Conservation (phyloP, 2,888 invertebrate genomes). For the Nemoura dubitans region DNA sequence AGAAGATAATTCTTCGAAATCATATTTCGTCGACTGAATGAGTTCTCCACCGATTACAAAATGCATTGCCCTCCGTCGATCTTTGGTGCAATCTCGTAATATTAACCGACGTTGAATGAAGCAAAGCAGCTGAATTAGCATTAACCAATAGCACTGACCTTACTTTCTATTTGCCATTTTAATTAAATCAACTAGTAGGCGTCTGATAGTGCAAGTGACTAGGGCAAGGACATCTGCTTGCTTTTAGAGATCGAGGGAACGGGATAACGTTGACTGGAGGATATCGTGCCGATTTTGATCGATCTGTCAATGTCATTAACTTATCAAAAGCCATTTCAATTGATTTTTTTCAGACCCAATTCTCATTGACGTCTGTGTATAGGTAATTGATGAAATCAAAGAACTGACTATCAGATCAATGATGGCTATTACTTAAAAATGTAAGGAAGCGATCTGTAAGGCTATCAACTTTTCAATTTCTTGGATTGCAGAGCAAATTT, state of each 20-base stretch:
- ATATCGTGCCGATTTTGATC: slow-evolving; percentile 17
- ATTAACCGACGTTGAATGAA: background rate
- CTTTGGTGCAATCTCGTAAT: background rate
- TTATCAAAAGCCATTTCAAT: background rate
- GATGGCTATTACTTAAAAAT: background rate
- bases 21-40: background rate
- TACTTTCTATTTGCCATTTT: slow-evolving; percentile 29
- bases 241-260: background rate
- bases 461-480: background rate
- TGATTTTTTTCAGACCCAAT: background rate
- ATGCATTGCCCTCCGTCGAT: background rate
- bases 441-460: background rate
- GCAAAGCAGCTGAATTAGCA: background rate
- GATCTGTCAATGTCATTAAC: slow-evolving; percentile 22
- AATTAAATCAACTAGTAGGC: slow-evolving; percentile 26
- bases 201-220: slow-evolving; percentile 5
- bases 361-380: too few species aligned
- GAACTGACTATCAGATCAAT: background rate
- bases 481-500: background rate
- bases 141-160: slow-evolving; percentile 35
- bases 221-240: slow-evolving; percentile 28
- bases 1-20: background rate
- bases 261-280: background rate
- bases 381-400: background rate
- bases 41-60: background rate